Percentiles rank a stretch among this genome's conserved stretches.
Conservation (phyloP, 2,113 vertebrate genomes). For the Gnathonemus longibarbis region DNA sequence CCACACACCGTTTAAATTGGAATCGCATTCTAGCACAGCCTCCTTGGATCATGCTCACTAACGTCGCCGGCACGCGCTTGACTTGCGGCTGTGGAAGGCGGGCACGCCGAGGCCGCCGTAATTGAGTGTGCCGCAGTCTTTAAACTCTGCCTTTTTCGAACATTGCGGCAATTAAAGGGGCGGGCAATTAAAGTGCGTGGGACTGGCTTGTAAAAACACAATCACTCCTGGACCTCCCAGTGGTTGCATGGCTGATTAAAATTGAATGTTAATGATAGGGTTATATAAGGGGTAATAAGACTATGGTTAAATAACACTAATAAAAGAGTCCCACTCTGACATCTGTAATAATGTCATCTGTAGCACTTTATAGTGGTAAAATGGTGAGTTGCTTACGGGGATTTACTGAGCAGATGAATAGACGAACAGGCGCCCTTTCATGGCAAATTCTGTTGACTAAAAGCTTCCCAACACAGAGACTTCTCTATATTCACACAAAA, state of each 20-base stretch:
- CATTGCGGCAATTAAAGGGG: constrained; percentile 42
- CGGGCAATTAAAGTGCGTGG: constrained; percentile 30
- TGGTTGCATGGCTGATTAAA: constrained; percentile 51
- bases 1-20: neutral
- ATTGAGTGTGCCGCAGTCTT: constrained; percentile 38
- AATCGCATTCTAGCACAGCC: neutral
- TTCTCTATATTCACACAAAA: neutral
- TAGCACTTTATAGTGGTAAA: constrained; percentile 49
- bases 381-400: constrained; percentile 43
- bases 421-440: constrained; percentile 34
- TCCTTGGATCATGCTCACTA: neutral
- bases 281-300: constrained; percentile 48
- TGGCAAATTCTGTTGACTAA: neutral
- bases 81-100: constrained; percentile 15
- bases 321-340: constrained; percentile 42
- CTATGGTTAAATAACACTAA: constrained; percentile 56
- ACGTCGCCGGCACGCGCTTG: neutral
- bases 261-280: constrained; percentile 52
- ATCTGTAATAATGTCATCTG: constrained; percentile 59
- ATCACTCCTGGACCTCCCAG: constrained; percentile 23
- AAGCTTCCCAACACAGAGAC: neutral
- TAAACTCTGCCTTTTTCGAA: constrained; percentile 38
- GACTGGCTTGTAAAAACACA: constrained; percentile 35
- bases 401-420: constrained; percentile 43
- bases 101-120: constrained; percentile 21